Conservation (phyloP, 2,888 invertebrate genomes). For the Odiellus spinosus region DNA sequence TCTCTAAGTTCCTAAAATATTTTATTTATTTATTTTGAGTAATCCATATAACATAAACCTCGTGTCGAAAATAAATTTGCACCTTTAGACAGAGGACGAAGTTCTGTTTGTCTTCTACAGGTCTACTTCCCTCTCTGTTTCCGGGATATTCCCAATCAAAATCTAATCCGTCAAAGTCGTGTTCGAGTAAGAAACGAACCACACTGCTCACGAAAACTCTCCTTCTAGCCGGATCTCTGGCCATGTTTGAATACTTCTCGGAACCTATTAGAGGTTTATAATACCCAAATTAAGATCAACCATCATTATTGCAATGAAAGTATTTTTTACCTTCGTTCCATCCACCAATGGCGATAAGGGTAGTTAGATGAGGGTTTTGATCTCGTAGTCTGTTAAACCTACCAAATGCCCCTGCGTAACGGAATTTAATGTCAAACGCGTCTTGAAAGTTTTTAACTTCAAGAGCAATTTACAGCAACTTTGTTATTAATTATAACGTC, state of each 20-base stretch:
- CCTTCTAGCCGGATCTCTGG: slow-evolving; percentile 23
- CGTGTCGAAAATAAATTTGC: slow-evolving; percentile 14
- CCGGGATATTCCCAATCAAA: slow-evolving; percentile 67
- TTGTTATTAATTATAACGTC: no score
- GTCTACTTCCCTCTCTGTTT: slow-evolving; percentile 57
- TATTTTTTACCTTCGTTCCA: slow-evolving; percentile 37
- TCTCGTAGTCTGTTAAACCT: slow-evolving; percentile 27
- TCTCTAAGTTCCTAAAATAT: slow-evolving; percentile 35
- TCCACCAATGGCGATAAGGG: slow-evolving; percentile 48
- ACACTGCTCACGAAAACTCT: slow-evolving; percentile 41
- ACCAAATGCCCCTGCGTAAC: slow-evolving; percentile 24
- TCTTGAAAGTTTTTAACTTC: no score
- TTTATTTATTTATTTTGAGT: not conserved
- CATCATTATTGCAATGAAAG: no score
- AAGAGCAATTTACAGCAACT: no score
- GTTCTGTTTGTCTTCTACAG: slow-evolving; percentile 53
- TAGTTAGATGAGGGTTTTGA: slow-evolving; percentile 36
- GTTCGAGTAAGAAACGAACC: slow-evolving; percentile 45
- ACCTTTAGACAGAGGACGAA: slow-evolving; percentile 61
- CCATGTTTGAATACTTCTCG: slow-evolving; percentile 37
- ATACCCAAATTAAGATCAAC: no score
- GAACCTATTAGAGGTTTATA: no score
- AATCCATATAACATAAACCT: not conserved
- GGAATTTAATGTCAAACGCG: no score
- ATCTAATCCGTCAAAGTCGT: slow-evolving; percentile 65